phyloP scores from a whole-genome alignment of 2,113 vertebrate genomes.

The Rousettus leschenaultii region DNA sequence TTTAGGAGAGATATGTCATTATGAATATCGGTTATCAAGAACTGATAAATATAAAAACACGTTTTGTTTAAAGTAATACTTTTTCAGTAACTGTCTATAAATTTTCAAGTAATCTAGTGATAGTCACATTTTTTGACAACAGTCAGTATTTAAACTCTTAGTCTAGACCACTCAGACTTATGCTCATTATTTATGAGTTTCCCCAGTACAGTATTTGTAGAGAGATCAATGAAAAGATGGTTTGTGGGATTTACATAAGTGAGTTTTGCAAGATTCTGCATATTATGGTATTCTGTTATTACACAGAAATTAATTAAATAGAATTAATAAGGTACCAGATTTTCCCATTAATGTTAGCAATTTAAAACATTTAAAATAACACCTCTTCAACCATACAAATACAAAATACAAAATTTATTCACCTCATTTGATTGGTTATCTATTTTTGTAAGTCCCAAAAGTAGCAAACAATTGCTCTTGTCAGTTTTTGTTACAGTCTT shows the following conservation, averaged over 20 bases:
- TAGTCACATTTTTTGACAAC: conserved; percentile 26
- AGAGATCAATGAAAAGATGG: conserved; percentile 4
- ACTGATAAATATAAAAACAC: not conserved
- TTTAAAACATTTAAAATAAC: conserved; percentile 59
- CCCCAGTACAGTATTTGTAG: not conserved
- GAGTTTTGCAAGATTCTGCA: conserved; percentile 23
- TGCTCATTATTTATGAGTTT: conserved; percentile 41
- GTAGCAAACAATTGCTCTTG: conserved; percentile 74
- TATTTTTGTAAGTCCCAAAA: conserved; percentile 69
- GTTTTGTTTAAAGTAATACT: not conserved
- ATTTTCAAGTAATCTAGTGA: not conserved
- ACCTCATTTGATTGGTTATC: conserved; percentile 65
- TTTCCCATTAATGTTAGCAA: conserved; percentile 33
- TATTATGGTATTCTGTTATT: not conserved
- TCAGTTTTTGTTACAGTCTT: conserved; percentile 71
- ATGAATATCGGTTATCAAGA: not conserved
- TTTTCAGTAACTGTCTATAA: not conserved
- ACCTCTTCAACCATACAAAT: conserved; percentile 24
- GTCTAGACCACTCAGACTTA: not conserved
- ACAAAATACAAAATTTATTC: conserved; percentile 60
- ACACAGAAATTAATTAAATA: conserved; percentile 44
- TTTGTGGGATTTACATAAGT: conserved; percentile 57
- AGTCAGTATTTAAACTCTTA: conserved; percentile 45
- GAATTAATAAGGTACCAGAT: conserved; percentile 48
- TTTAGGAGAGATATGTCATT: not conserved